Conservation (phyloP, 2,888 invertebrate species). For the Microctonus aethiopoides region DNA sequence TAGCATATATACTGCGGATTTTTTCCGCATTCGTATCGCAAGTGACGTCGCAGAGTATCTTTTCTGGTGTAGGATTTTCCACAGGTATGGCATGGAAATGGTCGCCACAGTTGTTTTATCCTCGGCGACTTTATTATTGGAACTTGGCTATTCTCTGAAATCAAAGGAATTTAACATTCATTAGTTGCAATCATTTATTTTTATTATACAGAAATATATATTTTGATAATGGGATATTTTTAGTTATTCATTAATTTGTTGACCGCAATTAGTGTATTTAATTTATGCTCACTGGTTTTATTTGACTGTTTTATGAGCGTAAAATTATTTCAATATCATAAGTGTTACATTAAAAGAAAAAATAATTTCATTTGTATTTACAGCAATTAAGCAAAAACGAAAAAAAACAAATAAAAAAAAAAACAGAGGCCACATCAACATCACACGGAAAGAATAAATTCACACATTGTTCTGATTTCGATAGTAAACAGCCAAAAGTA, state of each 20-base stretch:
- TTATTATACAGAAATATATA: slow-evolving; percentile 22
- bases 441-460: neutral
- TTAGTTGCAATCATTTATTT: slow-evolving; percentile 40
- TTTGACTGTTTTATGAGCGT: no score
- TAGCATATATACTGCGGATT: slow-evolving; percentile 79
- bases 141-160: slow-evolving; percentile 48
- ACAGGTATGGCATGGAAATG: slow-evolving; percentile 52
- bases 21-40: slow-evolving; percentile 81
- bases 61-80: slow-evolving; percentile 68
- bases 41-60: slow-evolving; percentile 80
- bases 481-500: neutral
- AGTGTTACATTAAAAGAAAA: neutral
- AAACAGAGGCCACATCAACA: neutral
- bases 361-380: neutral
- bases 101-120: slow-evolving; percentile 36
- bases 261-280: slow-evolving; percentile 18
- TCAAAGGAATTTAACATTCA: slow-evolving; percentile 39
- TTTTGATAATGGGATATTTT: neutral
- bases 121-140: slow-evolving; percentile 31
- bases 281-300: no score
- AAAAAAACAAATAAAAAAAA: neutral
- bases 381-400: neutral
- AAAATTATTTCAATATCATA: neutral
- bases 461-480: neutral
- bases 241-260: slow-evolving; percentile 39